Evolutionary conservation across 2,797 vertebrate species (phyloP).

Genomic region (Meda fulgida): DNA sequence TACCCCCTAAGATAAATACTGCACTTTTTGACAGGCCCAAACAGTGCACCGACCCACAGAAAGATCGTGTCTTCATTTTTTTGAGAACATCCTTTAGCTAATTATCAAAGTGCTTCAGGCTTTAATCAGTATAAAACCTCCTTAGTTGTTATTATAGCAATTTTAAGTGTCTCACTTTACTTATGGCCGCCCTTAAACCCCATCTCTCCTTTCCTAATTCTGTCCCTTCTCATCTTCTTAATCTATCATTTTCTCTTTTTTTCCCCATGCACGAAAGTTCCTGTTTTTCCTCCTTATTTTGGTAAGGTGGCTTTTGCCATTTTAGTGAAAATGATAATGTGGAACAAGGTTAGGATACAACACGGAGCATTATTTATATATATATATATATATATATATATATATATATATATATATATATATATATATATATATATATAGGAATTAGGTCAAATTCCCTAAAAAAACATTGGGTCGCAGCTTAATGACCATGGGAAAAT

Average conservation of each 20-base stretch:
- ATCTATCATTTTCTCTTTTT: slow-evolving; percentile 21
- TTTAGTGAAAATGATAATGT: neutral
- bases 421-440: too few species aligned
- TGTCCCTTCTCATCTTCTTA: neutral
- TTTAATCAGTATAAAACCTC: neutral
- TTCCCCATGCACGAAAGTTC: neutral
- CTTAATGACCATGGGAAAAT: too few species aligned
- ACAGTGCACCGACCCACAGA: neutral
- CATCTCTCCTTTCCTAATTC: neutral
- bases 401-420: too few species aligned
- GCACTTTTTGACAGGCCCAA: neutral
- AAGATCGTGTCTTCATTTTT: slow-evolving; percentile 39
- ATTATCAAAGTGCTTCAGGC: slow-evolving; percentile 33
- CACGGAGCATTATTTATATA: neutral
- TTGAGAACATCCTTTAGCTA: slow-evolving; percentile 41
- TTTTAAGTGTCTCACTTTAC: slow-evolving; percentile 18
- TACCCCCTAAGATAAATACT: slow-evolving; percentile 36
- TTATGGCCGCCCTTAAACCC: neutral
- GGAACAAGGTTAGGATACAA: too few species aligned
- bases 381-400: too few species aligned
- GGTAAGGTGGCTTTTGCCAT: neutral
- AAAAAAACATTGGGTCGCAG: too few species aligned
- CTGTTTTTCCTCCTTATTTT: too few species aligned
- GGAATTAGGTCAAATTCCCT: too few species aligned
- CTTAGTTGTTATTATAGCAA: neutral